Conservation (phyloP, 2,113 vertebrate genomes). For the Chaetodon auriga region DNA sequence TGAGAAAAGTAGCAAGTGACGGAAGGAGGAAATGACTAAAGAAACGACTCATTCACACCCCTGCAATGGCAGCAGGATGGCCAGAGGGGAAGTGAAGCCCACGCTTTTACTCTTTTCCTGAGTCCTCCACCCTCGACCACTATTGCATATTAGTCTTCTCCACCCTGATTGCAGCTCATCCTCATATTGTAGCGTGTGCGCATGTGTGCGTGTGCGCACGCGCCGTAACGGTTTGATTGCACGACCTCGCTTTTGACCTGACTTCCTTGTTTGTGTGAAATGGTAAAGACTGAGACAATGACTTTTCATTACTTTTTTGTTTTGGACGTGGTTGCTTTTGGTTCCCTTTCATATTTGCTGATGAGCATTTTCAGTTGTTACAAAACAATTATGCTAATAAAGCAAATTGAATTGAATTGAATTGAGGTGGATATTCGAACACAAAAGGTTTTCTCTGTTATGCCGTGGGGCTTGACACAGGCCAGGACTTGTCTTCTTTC, state of each 20-base stretch:
- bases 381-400: conserved; percentile 16
- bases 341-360: background rate
- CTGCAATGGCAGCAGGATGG: conserved; percentile 62
- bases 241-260: conserved; percentile 1
- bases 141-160: conserved; percentile 37
- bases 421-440: conserved; percentile 38
- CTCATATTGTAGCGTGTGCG: background rate
- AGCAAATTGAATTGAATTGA: conserved; percentile 27
- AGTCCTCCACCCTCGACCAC: conserved; percentile 44
- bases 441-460: conserved; percentile 35
- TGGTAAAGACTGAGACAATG: background rate
- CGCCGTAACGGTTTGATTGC: background rate
- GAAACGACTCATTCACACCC: conserved; percentile 76
- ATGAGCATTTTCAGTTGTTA: background rate
- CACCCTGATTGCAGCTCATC: conserved; percentile 37
- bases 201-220: background rate
- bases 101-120: conserved; percentile 61
- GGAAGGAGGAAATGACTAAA: conserved; percentile 81
- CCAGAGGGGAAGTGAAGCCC: conserved; percentile 71
- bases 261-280: conserved; percentile 40
- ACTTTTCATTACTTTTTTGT: background rate
- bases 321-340: background rate
- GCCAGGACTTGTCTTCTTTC: conserved; percentile 77
- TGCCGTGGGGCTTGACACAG: conserved; percentile 64
- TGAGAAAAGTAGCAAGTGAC: conserved; percentile 61